Base-by-base conservation (phyloP, 1,140 invertebrate genomes). In the Drosophila nikananu region DNA sequence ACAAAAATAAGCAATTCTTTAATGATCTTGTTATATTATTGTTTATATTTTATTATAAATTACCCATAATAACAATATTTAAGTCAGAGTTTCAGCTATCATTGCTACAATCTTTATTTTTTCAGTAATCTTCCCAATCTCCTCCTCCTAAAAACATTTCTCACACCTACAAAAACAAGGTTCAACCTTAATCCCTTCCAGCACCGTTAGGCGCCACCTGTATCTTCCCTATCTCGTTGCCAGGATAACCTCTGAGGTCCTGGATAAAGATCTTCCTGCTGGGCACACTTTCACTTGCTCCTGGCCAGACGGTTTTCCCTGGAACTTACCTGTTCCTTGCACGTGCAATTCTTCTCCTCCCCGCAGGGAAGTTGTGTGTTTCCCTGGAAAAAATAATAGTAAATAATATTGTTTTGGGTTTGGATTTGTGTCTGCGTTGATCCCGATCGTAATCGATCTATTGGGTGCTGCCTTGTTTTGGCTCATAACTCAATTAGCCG, bases 401-500 rank as follows among this genome's bases (percentile, higher is more conserved):
- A 73, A 76, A 77, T 66, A 73, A 83, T 77, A 76, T 66, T 70
- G 60, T 71, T 48, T 76, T 68, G 51, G 32, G 19, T 57, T 57
- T 21, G 4, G 32, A 23, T 2, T 23, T 10, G 54, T 19, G 30
- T 21, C 51, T 30, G 19, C 15, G 23, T 49, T 49, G 13, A n/a
- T 32, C 12, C 61, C 23, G 80, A 87, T 87, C 67, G 77, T 87
- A 80, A 87, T 87, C 83, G 83, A 87, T 83, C 80, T 87, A 73
- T 52, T 58, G 44, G 44, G 41, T 48, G 44, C 46, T 76, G 65
- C 32, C 61, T 86, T 86, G 83, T 86, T 87, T 87, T 80, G 58
- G 83, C 83, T 83, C 83, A 86, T 86, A 86, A 86, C 83, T 86
- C 83, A 86, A 86, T 87, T 87, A 87, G 57, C 57, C 41, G 21